These are phyloP conservation scores for Tragelaphus imberbis DNA, from an alignment of 2,113 vertebrate species.

Conservation along the genomic window DNA sequence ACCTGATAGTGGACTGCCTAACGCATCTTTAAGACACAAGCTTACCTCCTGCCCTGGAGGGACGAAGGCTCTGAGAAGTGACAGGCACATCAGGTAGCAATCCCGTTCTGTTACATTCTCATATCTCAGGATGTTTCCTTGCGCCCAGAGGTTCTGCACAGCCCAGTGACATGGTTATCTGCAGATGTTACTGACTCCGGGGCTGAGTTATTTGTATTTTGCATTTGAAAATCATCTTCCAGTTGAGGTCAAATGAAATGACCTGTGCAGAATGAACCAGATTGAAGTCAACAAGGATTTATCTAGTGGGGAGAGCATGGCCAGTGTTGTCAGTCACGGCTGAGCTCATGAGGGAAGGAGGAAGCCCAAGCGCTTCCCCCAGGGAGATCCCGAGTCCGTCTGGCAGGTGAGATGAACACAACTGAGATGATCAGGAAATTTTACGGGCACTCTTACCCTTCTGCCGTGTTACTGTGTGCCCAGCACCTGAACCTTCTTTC, in stretches of 20 bases:
- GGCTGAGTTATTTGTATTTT: conserved; percentile 53
- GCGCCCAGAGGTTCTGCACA: conserved; percentile 10
- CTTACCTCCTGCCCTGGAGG: neutral
- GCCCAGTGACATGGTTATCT: conserved; percentile 47
- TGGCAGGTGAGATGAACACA: neutral
- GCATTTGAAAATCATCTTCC: conserved; percentile 36
- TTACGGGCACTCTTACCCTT: fast-evolving
- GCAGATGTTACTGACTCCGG: conserved; percentile 12
- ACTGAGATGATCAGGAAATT: neutral
- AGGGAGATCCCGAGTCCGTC: neutral
- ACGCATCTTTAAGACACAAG: neutral
- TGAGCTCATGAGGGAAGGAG: neutral
- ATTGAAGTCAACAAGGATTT: conserved; percentile 53
- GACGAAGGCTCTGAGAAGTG: neutral
- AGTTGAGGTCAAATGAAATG: conserved; percentile 35
- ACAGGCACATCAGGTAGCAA: neutral
- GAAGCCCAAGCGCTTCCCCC: neutral
- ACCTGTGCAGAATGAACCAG: conserved; percentile 52
- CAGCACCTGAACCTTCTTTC: neutral
- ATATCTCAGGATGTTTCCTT: neutral
- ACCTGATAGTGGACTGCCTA: neutral
- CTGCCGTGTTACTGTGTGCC: too few relatives aligned
- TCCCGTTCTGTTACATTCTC: neutral
- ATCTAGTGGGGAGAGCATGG: conserved; percentile 31
- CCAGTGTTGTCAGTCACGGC: neutral